Evolutionary conservation across 1,140 invertebrate species (phyloP), one percentile per base, ranked within the genome.

Genomic region (Drosophila subobscura): DNA sequence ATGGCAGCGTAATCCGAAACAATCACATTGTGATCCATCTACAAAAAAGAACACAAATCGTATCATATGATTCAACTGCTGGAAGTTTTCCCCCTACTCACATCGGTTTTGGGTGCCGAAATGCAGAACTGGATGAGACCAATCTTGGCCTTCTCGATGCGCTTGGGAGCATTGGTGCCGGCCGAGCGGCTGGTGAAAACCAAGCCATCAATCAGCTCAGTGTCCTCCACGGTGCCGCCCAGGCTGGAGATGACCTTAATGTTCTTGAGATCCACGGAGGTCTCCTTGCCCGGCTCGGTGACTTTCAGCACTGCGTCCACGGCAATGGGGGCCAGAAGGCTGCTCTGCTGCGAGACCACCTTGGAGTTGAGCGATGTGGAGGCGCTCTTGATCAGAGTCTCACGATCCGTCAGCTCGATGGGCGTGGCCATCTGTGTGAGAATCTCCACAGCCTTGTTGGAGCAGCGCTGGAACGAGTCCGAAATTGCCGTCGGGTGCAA

Each of bases 111-210:
- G 6, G 99, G 99, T 59, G 99, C 98, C 44, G 99, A 99, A 92
- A 99, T 98, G 92, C 99, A 99, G 92, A 99, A 99, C 92, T 99
- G 99, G 79, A 99, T 99, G 0, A 99, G 94, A 71, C 97, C 99
- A 93, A 99, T 99, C 93, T 99, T 99, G 2, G 98, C 98, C 92
- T 99, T 99, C 91, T 99, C 99, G 70, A 99, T 94, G 84, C 96
- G 95, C 74, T 95, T 97, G 1, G 98, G 97, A 4, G 98, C 98
- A 91, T 97, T 98, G 42, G 96, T 94, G 88, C 98, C 98, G 20
- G 97, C 94, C 10, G 96, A 94, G 92, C 96, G 97, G 88, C 98
- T 97, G 40, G 97, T 96, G 71, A 99, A 98, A 2, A 99, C 96
- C 50, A 99, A 93, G 23, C 99, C 99, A 59, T 99, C 96, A 58